phyloP scores from a whole-genome alignment of 2,888 invertebrate genomes.

The Polyommatus icarus region DNA sequence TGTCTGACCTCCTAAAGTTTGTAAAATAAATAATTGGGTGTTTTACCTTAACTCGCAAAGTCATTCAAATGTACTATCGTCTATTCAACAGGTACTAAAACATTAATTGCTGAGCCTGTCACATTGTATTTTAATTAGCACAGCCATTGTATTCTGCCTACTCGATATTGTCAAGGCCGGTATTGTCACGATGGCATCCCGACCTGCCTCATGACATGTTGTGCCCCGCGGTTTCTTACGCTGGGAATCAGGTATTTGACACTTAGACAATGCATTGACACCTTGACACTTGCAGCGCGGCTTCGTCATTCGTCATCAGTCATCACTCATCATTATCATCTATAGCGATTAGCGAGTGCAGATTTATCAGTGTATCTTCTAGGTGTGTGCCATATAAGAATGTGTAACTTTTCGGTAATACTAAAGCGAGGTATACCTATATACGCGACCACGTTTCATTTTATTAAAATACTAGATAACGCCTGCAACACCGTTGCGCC shows the following conservation, averaged over 20 bases:
- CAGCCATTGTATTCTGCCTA: conserved; percentile 51
- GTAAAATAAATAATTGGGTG: neutral
- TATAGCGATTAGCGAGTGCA: too few relatives aligned
- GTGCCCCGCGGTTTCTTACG: neutral
- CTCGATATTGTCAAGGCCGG: conserved; percentile 65
- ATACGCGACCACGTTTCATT: too few relatives aligned
- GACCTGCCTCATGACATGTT: conserved; percentile 45
- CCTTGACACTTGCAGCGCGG: neutral
- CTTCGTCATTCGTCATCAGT: neutral
- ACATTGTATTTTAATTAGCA: conserved; percentile 73
- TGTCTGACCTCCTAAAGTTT: neutral
- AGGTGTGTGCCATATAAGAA: too few relatives aligned
- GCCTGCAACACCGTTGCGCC: too few relatives aligned
- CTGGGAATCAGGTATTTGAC: neutral
- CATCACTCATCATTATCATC: neutral
- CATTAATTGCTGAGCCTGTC: conserved; percentile 67
- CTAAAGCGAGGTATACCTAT: too few relatives aligned
- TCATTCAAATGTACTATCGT: neutral
- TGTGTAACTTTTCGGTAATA: too few relatives aligned
- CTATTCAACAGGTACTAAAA: conserved; percentile 42
- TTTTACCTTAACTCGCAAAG: neutral
- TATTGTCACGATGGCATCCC: conserved; percentile 64
- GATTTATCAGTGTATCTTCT: too few relatives aligned
- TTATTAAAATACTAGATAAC: too few relatives aligned
- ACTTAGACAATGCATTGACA: neutral